Base-by-base conservation (phyloP, 1,140 invertebrate species). In the Ladona fulva region DNA sequence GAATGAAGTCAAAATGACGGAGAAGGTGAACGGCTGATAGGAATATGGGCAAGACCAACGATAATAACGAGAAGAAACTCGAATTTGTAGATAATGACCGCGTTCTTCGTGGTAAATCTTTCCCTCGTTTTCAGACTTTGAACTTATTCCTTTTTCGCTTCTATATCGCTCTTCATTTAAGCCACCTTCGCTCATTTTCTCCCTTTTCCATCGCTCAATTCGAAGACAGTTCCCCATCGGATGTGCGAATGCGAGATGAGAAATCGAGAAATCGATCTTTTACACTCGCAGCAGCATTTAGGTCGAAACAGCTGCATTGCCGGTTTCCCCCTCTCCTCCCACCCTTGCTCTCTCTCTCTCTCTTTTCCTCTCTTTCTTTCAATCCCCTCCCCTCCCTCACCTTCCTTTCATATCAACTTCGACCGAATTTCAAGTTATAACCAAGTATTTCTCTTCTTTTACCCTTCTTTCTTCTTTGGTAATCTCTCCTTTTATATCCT, bases 291-390 rank as follows among this genome's bases (percentile, higher is more conserved):
- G 52, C 52, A 66, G 52, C 52, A 66, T 66, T 66, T 66, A 66
- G 52, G 52, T 66, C 52, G 52, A 66, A 66, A 66, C 52, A 66
- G 52, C 52, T 66, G 52, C 52, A 66, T 66, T 75, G 24, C 74
- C 24, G 74, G 74, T 37, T 75, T 37, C 74, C 12, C 52, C 52
- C n/a, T 59, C 25, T n/a, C 0, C 42, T 24, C 76, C 29, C 59
- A 8, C 66, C 25, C 59, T 79, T 75, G 25, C 24, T 24, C 42
- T 77, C 74, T 29, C 44, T 44, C 78, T 77, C 74, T 44, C 59
- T 24, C 24, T 52, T 42, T 77, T 24, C 25, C 76, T 24, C 75
- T 25, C 52, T 29, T 14, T 73, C 44, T 74, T 37, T 25, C 52
- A 42, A 29, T n/a, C 44, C 42, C 44, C 42, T 42, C 3, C 74